phyloP scores from a whole-genome alignment of 1,140 invertebrate genomes.

The Bradysia coprophila region DNA sequence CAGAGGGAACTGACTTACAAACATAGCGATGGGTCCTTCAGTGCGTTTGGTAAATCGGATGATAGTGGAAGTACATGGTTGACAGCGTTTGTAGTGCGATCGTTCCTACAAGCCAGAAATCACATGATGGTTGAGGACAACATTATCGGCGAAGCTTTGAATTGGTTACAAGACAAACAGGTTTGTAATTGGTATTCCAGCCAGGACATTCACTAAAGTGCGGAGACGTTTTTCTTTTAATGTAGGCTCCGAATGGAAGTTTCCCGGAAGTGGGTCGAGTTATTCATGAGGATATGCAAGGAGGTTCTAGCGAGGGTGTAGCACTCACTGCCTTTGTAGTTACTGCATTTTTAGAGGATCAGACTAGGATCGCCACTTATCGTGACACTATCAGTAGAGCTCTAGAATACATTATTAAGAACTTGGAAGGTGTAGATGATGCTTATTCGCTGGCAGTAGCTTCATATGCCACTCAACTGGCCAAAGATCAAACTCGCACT shows the following conservation, averaged over 20 bases:
- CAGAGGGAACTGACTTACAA: conserved; percentile 85
- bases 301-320: conserved; percentile 25
- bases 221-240: conserved; percentile 11
- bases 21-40: conserved; percentile 84
- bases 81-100: conserved; percentile 83
- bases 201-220: too few species aligned
- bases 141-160: conserved; percentile 51
- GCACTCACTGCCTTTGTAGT: conserved; percentile 16
- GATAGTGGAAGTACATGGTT: conserved; percentile 84
- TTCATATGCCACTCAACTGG: conserved; percentile 57
- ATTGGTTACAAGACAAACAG: conserved; percentile 50
- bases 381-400: conserved; percentile 53
- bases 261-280: conserved; percentile 63
- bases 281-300: conserved; percentile 64
- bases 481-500: conserved; percentile 32
- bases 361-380: conserved; percentile 26
- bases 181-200: too few species aligned
- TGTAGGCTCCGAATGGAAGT: conserved; percentile 67
- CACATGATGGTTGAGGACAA: conserved; percentile 63
- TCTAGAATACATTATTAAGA: conserved; percentile 55
- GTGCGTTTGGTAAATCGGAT: conserved; percentile 65
- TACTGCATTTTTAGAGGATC: conserved; percentile 58
- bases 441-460: conserved; percentile 59
- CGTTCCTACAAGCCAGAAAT: conserved; percentile 60
- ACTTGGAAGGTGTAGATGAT: conserved; percentile 49